These are phyloP conservation scores for Teleopsis dalmanni DNA, from an alignment of 1,140 invertebrate species.

Conservation along the genomic window DNA sequence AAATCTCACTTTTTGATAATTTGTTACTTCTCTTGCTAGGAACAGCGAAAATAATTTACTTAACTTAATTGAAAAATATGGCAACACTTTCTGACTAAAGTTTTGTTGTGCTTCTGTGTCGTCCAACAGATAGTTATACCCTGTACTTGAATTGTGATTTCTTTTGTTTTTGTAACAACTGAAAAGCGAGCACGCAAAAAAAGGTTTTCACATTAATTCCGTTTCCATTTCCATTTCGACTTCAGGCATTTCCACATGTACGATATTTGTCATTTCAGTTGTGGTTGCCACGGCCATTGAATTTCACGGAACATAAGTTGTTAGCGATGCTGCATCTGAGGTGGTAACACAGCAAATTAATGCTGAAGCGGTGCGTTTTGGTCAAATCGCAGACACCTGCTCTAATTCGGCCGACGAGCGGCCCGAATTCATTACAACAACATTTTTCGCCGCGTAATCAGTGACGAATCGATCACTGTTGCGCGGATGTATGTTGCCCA, in stretches of 20 bases:
- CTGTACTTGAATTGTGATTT: too few species aligned
- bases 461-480: conserved; percentile 44
- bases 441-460: conserved; percentile 43
- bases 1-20: too few species aligned
- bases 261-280: too few species aligned
- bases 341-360: conserved; percentile 16
- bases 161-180: too few species aligned
- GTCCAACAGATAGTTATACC: too few species aligned
- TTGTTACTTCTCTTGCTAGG: too few species aligned
- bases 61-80: too few species aligned
- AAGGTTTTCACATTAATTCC: conserved; percentile 12
- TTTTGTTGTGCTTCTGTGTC: too few species aligned
- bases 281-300: conserved; percentile 31
- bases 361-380: conserved; percentile 27
- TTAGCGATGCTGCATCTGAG: conserved; percentile 34
- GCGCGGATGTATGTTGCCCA: conserved; percentile 42
- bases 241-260: conserved; percentile 7
- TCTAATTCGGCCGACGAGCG: conserved; percentile 42
- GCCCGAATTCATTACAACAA: conserved; percentile 41
- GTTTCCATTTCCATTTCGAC: conserved; percentile 13
- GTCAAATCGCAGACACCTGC: conserved; percentile 45
- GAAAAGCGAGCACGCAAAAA: too few species aligned
- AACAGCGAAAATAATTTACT: too few species aligned
- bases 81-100: too few species aligned
- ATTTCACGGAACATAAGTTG: conserved; percentile 42